Conservation (phyloP, 2,113 vertebrate genomes). For the Tragelaphus imberbis region DNA sequence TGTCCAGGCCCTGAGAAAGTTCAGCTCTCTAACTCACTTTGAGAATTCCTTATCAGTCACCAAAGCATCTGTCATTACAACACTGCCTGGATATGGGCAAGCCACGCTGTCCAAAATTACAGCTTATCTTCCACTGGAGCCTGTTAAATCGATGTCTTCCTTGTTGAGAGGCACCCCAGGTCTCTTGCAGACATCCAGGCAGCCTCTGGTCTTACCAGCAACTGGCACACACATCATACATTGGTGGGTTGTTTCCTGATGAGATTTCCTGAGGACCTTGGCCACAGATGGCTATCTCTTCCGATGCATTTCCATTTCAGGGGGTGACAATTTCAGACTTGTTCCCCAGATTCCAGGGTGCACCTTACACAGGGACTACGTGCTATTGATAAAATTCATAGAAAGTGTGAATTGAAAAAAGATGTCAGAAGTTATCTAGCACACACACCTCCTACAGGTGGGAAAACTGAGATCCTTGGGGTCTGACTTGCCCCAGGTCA, state of each 20-base stretch:
- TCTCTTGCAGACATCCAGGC: background rate
- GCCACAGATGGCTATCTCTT: background rate
- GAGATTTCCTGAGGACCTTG: conserved; percentile 13
- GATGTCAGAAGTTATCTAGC: background rate
- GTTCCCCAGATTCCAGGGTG: background rate
- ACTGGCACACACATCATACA: background rate
- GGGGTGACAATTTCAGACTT: background rate
- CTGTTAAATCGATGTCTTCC: conserved; percentile 14
- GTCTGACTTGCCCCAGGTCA: background rate
- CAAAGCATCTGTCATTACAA: conserved; percentile 24
- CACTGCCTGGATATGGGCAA: background rate
- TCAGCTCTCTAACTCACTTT: background rate
- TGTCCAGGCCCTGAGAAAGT: background rate
- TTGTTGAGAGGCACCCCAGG: background rate
- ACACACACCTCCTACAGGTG: background rate
- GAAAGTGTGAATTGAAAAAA: background rate
- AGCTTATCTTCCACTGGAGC: conserved; percentile 35
- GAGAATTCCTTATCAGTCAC: conserved; percentile 35
- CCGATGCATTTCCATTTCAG: background rate
- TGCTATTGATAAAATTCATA: background rate
- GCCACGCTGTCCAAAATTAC: background rate
- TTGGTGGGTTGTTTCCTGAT: background rate
- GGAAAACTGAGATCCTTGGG: background rate
- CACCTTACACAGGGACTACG: background rate
- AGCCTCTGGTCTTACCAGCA: conserved; percentile 10